Evolutionary conservation across 2,888 invertebrate genomes (phyloP).

Genomic region (Chloromyia formosa): DNA sequence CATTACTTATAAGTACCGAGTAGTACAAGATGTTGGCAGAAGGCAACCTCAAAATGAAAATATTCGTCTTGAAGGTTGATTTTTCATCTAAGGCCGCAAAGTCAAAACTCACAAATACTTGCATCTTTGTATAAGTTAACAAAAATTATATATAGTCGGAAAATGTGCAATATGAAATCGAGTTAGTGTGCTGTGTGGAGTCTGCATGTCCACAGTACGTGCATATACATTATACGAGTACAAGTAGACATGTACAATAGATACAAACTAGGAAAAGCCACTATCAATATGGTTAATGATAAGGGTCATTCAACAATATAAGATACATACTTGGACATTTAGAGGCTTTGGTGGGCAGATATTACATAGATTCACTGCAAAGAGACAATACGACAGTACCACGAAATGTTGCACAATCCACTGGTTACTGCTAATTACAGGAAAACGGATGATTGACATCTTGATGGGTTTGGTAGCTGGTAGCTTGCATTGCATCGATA

Average conservation of each 20-base stretch:
- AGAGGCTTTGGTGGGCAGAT: neutral
- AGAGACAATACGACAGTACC: conserved; percentile 4
- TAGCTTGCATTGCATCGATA: neutral
- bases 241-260: neutral
- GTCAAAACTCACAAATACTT: conserved; percentile 30
- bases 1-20: no score
- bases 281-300: conserved; percentile 24
- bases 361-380: neutral
- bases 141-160: neutral
- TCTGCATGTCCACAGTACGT: neutral
- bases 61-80: conserved; percentile 38
- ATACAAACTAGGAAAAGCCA: neutral
- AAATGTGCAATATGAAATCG: neutral
- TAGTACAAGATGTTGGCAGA: no score
- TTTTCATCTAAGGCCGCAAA: conserved; percentile 36
- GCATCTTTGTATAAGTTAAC: neutral
- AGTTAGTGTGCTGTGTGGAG: no score
- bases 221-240: neutral
- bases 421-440: conserved; percentile 38
- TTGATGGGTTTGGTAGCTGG: conserved; percentile 26
- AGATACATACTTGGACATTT: conserved; percentile 14
- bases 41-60: conserved; percentile 37
- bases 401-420: conserved; percentile 39
- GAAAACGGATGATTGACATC: conserved; percentile 42
- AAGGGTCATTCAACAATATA: neutral